These are phyloP conservation scores for Mesoligia furuncula DNA, from an alignment of 2,888 invertebrate species.

Conservation along the genomic window DNA sequence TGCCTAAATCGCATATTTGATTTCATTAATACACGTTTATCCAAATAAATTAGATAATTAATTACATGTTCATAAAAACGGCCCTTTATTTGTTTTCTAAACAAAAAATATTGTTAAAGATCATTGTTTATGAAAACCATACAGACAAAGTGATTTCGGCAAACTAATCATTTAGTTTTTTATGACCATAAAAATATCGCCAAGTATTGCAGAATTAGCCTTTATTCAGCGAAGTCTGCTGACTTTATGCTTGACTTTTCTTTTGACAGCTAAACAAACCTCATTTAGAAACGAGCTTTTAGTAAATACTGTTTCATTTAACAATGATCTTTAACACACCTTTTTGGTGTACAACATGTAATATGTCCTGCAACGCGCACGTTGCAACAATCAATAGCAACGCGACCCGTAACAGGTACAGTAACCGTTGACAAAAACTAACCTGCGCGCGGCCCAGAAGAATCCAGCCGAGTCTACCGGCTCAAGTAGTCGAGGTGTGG, in stretches of 20 bases:
- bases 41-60: conserved; percentile 35
- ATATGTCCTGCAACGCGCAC: conserved; percentile 5
- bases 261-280: not conserved
- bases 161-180: conserved; percentile 12
- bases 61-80: conserved; percentile 15
- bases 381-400: conserved; percentile 8
- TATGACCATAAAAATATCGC: not conserved
- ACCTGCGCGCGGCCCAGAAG: conserved; percentile 96
- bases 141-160: conserved; percentile 35
- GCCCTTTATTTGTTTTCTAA: conserved; percentile 34
- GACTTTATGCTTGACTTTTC: not conserved
- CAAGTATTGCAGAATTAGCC: not conserved
- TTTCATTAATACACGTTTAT: conserved; percentile 22
- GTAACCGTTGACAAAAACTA: conserved; percentile 34
- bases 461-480: conserved; percentile 94
- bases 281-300: not conserved
- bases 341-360: not conserved
- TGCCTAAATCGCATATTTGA: conserved; percentile 15
- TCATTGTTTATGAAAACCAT: conserved; percentile 49
- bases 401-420: not conserved
- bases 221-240: not conserved
- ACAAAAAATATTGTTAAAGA: conserved; percentile 39
- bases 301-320: not conserved
- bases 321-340: conserved; percentile 17
- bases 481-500: conserved; percentile 96